Evolutionary conservation across 1,140 invertebrate genomes (phyloP), one percentile per base, ranked within the genome.

Genomic region (Drosophila asahinai): DNA sequence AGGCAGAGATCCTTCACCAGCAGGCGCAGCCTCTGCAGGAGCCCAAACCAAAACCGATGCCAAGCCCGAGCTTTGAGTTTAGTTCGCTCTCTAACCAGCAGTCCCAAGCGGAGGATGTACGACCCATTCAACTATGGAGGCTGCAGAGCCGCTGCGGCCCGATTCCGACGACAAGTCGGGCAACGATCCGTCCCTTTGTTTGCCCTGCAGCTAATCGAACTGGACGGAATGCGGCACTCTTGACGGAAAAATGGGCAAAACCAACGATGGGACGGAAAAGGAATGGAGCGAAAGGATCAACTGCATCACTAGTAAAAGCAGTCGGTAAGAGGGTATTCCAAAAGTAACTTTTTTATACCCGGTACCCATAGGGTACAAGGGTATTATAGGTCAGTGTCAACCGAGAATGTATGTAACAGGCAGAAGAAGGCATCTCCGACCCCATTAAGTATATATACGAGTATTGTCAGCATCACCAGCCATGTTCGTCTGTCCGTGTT

Each of bases 1-100:
- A 72, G 33, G 83, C 76, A 5, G 83, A 79, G 19, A 38, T 71
- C 19, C 43, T 82, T 12, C 74, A 75, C 15, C 33, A 42, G 8
- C 59, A 83, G 33, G 61, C 68, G 5, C 51, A 75, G 40, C 25
- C 51, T n/a, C 5, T 30, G n/a, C 22, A 42, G 15, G 58, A 48
- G 27, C 3, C 9, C 52, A 14, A 30, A 48, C 36, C 33, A 0
- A 40, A 6, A 14, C 14, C 33, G 14, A 19, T 5, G 11, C 59
- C n/a, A 14, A 51, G 3, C 7, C 11, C 15, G 1, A 40, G 8
- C 4, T n/a, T 12, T 14, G 43, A 63, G 11, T 4, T 4, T 17
- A 8, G 7, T 2, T 9, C 52, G 14, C 52, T 4, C 4, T 0
- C 7, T 6, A 15, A 1, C 4, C 52, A 40, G 54, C 19, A 22